These are phyloP conservation scores for Desoria tigrina DNA, from an alignment of 2,888 invertebrate genomes.

Conservation along the genomic window DNA sequence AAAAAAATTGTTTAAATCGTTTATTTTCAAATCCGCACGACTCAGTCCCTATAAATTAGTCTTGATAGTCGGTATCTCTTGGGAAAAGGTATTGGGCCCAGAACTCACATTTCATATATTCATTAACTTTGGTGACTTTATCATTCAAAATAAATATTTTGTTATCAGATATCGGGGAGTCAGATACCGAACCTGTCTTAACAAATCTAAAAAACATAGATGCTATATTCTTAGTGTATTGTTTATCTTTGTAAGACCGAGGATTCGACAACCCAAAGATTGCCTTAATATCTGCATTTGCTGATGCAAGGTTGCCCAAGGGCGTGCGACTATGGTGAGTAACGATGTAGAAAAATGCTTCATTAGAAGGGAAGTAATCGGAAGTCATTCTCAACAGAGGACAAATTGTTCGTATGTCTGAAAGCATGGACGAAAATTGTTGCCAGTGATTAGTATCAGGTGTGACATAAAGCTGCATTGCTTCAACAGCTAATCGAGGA, in stretches of 20 bases:
- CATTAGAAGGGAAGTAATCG: constrained; percentile 21
- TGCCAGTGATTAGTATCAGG: constrained; percentile 47
- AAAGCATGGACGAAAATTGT: constrained; percentile 72
- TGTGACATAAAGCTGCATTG: constrained; percentile 35
- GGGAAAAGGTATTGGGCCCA: neutral
- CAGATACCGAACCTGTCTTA: constrained; percentile 66
- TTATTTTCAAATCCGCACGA: too few species aligned
- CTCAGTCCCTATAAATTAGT: too few species aligned
- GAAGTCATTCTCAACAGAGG: constrained; percentile 67
- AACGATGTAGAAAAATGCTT: constrained; percentile 74
- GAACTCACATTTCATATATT: neutral
- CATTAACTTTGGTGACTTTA: neutral
- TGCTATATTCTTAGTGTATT: constrained; percentile 77
- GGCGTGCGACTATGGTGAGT: constrained; percentile 59
- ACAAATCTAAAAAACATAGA: constrained; percentile 80
- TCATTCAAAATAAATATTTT: constrained; percentile 5
- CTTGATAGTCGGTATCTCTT: too few species aligned
- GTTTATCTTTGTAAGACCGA: constrained; percentile 70
- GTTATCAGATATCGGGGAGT: neutral
- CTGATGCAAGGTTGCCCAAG: constrained; percentile 59
- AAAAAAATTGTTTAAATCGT: too few species aligned
- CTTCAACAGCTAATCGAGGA: constrained; percentile 36
- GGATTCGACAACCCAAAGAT: constrained; percentile 76
- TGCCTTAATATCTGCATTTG: constrained; percentile 72
- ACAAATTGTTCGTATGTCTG: constrained; percentile 76